Percentiles rank a stretch among this genome's conserved stretches.
These are phyloP conservation scores for Euwallacea similis DNA, from an alignment of 1,140 invertebrate genomes.

Conservation along the genomic window DNA sequence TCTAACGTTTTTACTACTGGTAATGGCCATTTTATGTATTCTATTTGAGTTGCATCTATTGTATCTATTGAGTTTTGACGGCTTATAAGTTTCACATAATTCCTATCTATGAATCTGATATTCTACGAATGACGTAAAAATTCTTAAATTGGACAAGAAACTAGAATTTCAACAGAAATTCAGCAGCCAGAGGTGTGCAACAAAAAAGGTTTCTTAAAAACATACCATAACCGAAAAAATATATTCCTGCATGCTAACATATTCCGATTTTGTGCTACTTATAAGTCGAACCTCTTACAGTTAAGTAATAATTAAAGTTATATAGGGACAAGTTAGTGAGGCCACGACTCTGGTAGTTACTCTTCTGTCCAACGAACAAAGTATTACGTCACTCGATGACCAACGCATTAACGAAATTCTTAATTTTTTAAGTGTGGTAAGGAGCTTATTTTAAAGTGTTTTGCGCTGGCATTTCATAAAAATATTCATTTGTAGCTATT, in stretches of 20 bases:
- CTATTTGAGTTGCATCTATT: background rate
- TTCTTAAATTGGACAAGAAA: no score
- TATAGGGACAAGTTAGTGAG: background rate
- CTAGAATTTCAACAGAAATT: no score
- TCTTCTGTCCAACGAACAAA: background rate
- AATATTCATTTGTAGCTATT: constrained; percentile 6
- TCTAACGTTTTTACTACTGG: constrained; percentile 33
- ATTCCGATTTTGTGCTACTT: no score
- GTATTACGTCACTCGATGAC: constrained; percentile 24
- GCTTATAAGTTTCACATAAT: no score
- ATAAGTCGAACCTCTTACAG: no score
- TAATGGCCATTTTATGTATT: constrained; percentile 12
- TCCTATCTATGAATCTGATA: no score
- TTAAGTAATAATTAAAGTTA: background rate
- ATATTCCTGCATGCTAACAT: no score
- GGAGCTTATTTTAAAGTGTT: background rate
- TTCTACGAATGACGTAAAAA: no score
- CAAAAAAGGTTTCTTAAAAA: no score
- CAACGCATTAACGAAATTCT: constrained; percentile 37
- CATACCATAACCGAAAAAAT: no score
- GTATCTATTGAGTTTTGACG: background rate
- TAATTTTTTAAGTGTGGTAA: constrained; percentile 40
- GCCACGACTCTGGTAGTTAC: background rate
- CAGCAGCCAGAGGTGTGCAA: no score
- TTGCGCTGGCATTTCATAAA: background rate